Evolutionary conservation across 2,888 invertebrate genomes (phyloP), one percentile per base, ranked within the genome.

Genomic region (Macropis europaea): DNA sequence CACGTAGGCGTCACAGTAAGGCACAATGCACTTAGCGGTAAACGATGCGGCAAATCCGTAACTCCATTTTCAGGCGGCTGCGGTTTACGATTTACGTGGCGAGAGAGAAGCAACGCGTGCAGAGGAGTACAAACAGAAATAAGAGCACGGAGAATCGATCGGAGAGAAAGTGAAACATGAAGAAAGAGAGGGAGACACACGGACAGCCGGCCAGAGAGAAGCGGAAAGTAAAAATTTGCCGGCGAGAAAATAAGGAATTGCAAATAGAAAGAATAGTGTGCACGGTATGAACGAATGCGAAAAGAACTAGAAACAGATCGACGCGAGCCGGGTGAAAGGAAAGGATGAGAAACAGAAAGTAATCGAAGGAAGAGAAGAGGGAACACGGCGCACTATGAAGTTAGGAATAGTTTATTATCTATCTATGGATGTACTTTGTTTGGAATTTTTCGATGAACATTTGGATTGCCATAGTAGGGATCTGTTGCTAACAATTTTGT

Each of bases 1-100:
- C 17, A 40, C 72, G 72, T 60, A 26, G 48, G 30, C 28, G 60
- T 45, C 40, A 17, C 32, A 34, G 36, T 22, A 28, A 66, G 54
- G 54, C 42, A 32, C 60, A 15, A 53, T 47, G 57, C 47, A 34
- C 32, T 74, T 71, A 68, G 43, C 57, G 61, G 57, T 67, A 67
- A 62, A 53, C 48, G 34, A 32, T 60, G 54, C 48, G 36, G 59
- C 57, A 53, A 40, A 61, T 73, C 38, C 36, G 56, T 61, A 63
- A 69, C 47, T 26, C 22, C 22, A 15, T 19, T 61, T 42, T 19
- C 17, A 17, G 24, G 13, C 17, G 24, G 32, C 45, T 45, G 45
- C 9, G 45, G 28, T 45, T 45, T 28, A 26, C 45, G 15, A 28
- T 45, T 15, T 9, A 28, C n/a, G n/a, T n/a, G n/a, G 9, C 24